A percentile compares a stretch with the other conserved stretches of the same genome.
Evolutionary conservation across 1,140 invertebrate species (phyloP).

Genomic region (Macrobrachium rosenbergii): DNA sequence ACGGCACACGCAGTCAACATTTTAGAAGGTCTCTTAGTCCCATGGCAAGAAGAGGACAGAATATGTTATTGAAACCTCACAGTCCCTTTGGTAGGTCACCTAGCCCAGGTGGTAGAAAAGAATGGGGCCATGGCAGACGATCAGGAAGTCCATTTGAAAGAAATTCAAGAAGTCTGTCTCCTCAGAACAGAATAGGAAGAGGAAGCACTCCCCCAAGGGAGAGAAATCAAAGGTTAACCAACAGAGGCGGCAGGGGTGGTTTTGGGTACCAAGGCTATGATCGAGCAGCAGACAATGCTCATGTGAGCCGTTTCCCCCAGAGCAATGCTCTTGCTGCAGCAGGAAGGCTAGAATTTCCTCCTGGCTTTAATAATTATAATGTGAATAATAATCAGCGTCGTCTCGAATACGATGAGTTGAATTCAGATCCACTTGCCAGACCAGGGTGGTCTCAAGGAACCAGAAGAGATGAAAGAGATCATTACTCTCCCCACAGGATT

Average conservation of each 20-base stretch:
- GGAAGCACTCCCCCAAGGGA: conserved; percentile 26
- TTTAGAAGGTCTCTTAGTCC: conserved; percentile 31
- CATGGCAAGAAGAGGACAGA: conserved; percentile 16
- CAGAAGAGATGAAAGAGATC: conserved; percentile 38
- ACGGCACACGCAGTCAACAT: conserved; percentile 6
- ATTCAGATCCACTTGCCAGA: conserved; percentile 4
- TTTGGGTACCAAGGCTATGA: too few relatives aligned
- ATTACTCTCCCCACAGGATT: conserved; percentile 35
- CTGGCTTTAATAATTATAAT: conserved; percentile 35
- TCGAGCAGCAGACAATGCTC: neutral
- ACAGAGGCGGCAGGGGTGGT: neutral
- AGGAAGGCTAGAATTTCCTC: conserved; percentile 39
- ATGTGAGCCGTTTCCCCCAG: conserved; percentile 30
- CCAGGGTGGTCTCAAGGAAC: conserved; percentile 26
- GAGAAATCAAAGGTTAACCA: neutral
- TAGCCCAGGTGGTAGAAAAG: conserved; percentile 40
- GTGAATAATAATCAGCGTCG: conserved; percentile 23
- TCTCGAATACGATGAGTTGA: conserved; percentile 30
- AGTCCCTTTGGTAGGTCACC: conserved; percentile 36
- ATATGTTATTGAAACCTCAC: conserved; percentile 17
- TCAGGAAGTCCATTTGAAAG: conserved; percentile 37
- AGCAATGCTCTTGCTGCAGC: conserved; percentile 8
- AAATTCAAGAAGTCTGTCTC: conserved; percentile 44
- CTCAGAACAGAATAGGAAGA: conserved; percentile 20
- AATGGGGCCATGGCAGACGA: conserved; percentile 40